Evolutionary conservation across 2,113 vertebrate species (phyloP).

Genomic region (Paedocypris sp.): DNA sequence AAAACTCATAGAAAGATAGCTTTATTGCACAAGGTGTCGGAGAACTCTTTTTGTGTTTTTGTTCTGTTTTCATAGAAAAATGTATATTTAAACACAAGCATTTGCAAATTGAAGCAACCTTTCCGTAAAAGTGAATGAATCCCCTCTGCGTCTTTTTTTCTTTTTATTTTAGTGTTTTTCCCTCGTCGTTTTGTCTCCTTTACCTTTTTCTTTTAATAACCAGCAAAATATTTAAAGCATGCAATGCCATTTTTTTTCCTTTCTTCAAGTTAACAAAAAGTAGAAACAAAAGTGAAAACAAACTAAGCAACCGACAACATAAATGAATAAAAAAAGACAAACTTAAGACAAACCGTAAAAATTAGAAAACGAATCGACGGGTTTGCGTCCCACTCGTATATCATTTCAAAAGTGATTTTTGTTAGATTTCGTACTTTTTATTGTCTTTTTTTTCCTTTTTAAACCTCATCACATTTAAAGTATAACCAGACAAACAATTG

Average conservation of each 20-base stretch:
- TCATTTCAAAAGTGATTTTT: slow-evolving; percentile 52
- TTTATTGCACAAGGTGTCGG: slow-evolving; percentile 99
- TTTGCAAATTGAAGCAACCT: slow-evolving; percentile 92
- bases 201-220: slow-evolving; percentile 70
- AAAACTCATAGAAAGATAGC: slow-evolving; percentile 85
- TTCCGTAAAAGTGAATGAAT: slow-evolving; percentile 63
- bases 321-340: slow-evolving; percentile 40
- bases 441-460: slow-evolving; percentile 45
- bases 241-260: slow-evolving; percentile 72
- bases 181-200: slow-evolving; percentile 46
- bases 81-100: slow-evolving; percentile 96
- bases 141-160: slow-evolving; percentile 52
- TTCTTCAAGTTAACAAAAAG: slow-evolving; percentile 45
- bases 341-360: slow-evolving; percentile 46
- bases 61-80: slow-evolving; percentile 88
- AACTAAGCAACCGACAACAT: slow-evolving; percentile 46
- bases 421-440: slow-evolving; percentile 44
- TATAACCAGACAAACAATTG: slow-evolving; percentile 75
- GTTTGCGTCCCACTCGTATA: slow-evolving; percentile 48
- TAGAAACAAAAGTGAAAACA: slow-evolving; percentile 47
- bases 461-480: slow-evolving; percentile 56
- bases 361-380: slow-evolving; percentile 30
- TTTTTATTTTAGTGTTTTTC: no score
- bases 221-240: slow-evolving; percentile 85
- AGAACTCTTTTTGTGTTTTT: slow-evolving; percentile 78